phyloP scores from a whole-genome alignment of 1,140 invertebrate genomes.

The Drosophila ercepeae region DNA sequence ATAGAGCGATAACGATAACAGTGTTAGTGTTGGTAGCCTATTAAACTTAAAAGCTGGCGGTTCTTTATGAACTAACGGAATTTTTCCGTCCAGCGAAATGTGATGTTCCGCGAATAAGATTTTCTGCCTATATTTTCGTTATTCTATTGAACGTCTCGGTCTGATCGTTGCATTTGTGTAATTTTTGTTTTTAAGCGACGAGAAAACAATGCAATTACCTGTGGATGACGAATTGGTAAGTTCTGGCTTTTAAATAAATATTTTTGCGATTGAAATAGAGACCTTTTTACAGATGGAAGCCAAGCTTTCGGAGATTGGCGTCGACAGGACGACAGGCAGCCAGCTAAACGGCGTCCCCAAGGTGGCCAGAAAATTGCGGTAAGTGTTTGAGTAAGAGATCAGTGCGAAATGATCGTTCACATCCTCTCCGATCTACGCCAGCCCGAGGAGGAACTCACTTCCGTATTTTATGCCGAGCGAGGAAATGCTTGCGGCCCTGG shows the following conservation, averaged over 20 bases:
- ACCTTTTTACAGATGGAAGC: conserved; percentile 20
- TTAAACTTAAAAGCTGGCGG: background rate
- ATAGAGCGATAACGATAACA: background rate
- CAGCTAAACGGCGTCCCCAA: background rate
- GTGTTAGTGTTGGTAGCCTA: background rate
- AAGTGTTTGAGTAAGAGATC: background rate
- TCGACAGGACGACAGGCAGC: too few species aligned
- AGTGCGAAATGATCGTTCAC: background rate
- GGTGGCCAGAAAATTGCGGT: background rate
- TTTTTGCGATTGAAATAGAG: background rate
- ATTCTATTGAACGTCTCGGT: background rate
- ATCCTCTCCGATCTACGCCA: conserved; percentile 7
- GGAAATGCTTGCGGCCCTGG: conserved; percentile 32
- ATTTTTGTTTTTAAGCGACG: background rate
- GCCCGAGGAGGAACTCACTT: conserved; percentile 29
- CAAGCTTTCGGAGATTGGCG: conserved; percentile 4
- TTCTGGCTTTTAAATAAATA: background rate
- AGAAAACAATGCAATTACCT: conserved; percentile 1
- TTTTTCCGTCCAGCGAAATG: background rate
- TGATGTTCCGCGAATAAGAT: background rate
- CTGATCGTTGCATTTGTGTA: background rate
- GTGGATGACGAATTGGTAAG: conserved; percentile 17
- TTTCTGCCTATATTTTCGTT: background rate
- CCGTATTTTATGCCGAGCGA: conserved; percentile 44
- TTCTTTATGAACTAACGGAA: background rate